Percentiles rank a stretch among this genome's conserved stretches.
Conservation (phyloP, 1,140 invertebrate genomes). For the Drosophila pruinosa region DNA sequence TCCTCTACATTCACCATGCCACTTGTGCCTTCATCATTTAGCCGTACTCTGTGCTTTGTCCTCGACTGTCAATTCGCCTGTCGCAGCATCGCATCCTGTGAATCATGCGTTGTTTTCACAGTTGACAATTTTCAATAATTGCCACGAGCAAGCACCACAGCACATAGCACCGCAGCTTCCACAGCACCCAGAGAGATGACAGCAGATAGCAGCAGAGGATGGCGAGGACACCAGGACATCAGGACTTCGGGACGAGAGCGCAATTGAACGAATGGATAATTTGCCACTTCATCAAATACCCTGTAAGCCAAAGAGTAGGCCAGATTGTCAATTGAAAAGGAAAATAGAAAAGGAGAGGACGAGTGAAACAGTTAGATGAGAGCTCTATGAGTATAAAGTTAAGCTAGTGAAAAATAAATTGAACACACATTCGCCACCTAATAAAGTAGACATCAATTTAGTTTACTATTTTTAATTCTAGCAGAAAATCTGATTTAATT, state of each 20-base stretch:
- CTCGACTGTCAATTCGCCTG: constrained; percentile 36
- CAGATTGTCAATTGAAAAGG: background rate
- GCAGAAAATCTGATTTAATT: too few relatives aligned
- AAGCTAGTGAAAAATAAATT: too few relatives aligned
- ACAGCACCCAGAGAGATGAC: background rate
- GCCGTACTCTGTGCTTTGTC: constrained; percentile 6
- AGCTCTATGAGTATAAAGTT: background rate
- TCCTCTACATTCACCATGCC: background rate
- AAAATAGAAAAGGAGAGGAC: background rate
- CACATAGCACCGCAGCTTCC: too few relatives aligned
- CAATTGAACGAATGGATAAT: background rate
- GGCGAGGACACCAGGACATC: background rate
- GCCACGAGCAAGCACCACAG: constrained; percentile 6
- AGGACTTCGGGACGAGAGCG: background rate
- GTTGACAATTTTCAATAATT: constrained; percentile 60
- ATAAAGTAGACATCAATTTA: too few relatives aligned
- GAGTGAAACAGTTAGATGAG: background rate
- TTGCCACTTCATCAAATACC: background rate
- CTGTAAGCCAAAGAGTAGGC: background rate
- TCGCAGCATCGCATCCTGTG: constrained; percentile 40
- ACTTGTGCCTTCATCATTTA: background rate
- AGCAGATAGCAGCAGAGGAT: background rate
- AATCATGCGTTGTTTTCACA: constrained; percentile 51
- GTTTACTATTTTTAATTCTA: too few relatives aligned
- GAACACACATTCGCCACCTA: too few relatives aligned